Evolutionary conservation across 2,797 vertebrate species (phyloP), one percentile per base, ranked within the genome.

Genomic region (Chiroxiphia lanceolata): DNA sequence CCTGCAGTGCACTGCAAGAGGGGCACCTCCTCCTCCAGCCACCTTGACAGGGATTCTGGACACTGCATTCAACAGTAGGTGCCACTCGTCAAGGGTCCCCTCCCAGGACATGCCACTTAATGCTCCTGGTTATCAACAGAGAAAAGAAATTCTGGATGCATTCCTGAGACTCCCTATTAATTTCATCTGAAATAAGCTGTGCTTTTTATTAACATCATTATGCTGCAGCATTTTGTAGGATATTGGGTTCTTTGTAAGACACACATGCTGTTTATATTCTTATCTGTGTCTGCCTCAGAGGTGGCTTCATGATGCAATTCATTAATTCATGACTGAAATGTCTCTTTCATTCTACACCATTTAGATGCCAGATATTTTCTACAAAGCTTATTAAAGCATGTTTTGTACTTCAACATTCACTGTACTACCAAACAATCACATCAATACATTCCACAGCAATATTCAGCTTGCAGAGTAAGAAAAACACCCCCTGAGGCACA

Each of bases 271-370:
- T 45, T 91, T 83, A 72, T 69, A 74, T 60, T 82, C 65, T 13
- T 86, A 60, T 77, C 83, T 83, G 61, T 2, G 29, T 57, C 92
- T 90, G 68, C 44, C 85, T 87, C 67, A 83, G 87, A 87, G 82
- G 53, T 88, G 80, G 36, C 72, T 86, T 82, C 57, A 67, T 82
- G 91, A 90, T 72, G 36, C 76, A 88, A 64, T 70, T 93, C 48
- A 86, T 93, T 86, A 93, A 90, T 82, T 93, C 74, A 72, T 44
- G 44, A 56, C 7, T 60, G 56, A 72, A 93, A 70, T 42, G 36
- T 78, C 67, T 88, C 82, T 89, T 70, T 89, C 74, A 25, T 76
- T 72, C 89, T 50, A 69, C 1, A 14, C 47, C 54, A 69, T 48
- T 90, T 72, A 86, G 51, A 56, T 63, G 51, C 54, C 82, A 86